Evolutionary conservation across 1,140 invertebrate species (phyloP).

Genomic region (Psilanteris sp.): DNA sequence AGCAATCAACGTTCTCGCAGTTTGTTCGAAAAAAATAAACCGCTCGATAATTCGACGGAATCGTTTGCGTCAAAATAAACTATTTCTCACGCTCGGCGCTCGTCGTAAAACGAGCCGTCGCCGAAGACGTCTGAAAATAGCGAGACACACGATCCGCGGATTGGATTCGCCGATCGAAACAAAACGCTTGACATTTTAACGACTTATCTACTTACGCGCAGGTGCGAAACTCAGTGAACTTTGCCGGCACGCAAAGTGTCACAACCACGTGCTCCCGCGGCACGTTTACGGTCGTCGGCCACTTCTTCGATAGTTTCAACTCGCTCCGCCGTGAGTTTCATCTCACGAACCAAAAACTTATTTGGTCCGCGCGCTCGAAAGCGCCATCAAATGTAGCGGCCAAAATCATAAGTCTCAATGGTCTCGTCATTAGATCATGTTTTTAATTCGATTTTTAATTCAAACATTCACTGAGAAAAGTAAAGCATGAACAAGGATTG

Average conservation of each 20-base stretch:
- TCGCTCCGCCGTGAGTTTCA: constrained; percentile 10
- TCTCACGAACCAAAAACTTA: too few relatives aligned
- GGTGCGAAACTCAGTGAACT: constrained; percentile 52
- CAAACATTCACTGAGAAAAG: too few relatives aligned
- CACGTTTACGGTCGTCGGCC: constrained; percentile 8
- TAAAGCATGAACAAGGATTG: too few relatives aligned
- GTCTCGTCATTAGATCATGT: too few relatives aligned
- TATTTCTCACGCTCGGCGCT: constrained; percentile 10
- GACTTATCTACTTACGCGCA: constrained; percentile 53
- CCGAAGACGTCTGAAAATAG: constrained; percentile 12
- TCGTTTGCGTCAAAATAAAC: background rate
- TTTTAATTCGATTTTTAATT: too few relatives aligned
- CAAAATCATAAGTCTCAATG: too few relatives aligned
- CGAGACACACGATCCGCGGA: constrained; percentile 21
- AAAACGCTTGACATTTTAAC: constrained; percentile 50
- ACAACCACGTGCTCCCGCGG: constrained; percentile 47
- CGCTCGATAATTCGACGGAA: background rate
- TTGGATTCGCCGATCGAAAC: constrained; percentile 35
- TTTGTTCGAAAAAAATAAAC: background rate
- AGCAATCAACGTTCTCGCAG: too few relatives aligned
- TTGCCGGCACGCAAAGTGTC: constrained; percentile 58
- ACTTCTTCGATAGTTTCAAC: constrained; percentile 35
- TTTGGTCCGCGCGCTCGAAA: too few relatives aligned
- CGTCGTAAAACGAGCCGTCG: constrained; percentile 1
- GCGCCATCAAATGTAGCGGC: too few relatives aligned